A percentile compares a stretch with the other conserved stretches of the same genome.
Evolutionary conservation across 30 jellyfish, hydroid and myxozoan genomes (phyloP).

Genomic region (Kudoa iwatai): DNA sequence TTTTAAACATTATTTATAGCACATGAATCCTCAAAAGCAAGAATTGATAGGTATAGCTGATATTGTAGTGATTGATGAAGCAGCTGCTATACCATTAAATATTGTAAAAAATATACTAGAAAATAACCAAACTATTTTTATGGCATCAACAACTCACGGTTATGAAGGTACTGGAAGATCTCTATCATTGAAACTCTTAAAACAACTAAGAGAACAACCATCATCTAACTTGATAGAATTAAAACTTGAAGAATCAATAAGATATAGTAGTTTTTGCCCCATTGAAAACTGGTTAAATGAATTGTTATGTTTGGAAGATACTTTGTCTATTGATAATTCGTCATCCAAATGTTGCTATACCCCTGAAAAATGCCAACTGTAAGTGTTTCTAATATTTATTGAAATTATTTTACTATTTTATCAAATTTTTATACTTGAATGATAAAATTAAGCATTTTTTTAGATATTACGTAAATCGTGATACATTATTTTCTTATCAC

Average conservation of each 20-base stretch:
- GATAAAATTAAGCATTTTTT: no score
- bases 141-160: constrained; percentile 82
- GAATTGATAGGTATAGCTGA: constrained; percentile 49
- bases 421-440: no score
- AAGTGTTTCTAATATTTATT: no score
- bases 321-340: no score
- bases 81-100: constrained; percentile 93
- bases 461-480: constrained; percentile 74
- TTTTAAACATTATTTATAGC: no score
- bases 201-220: constrained; percentile 16
- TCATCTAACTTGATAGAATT: constrained; percentile 35
- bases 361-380: no score
- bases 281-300: constrained; percentile 71
- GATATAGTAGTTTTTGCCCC: constrained; percentile 45
- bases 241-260: constrained; percentile 27
- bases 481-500: constrained; percentile 69
- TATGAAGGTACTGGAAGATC: constrained; percentile 98
- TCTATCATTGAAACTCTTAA: constrained; percentile 39
- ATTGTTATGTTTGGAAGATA: constrained; percentile 68
- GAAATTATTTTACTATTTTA: no score
- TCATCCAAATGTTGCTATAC: no score
- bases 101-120: constrained; percentile 41
- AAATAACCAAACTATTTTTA: no score
- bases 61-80: constrained; percentile 63
- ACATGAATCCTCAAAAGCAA: not conserved